Percentiles rank a stretch among this genome's conserved stretches.
phyloP scores from a whole-genome alignment of 2,888 invertebrate species.

The Sympetrum striolatum region DNA sequence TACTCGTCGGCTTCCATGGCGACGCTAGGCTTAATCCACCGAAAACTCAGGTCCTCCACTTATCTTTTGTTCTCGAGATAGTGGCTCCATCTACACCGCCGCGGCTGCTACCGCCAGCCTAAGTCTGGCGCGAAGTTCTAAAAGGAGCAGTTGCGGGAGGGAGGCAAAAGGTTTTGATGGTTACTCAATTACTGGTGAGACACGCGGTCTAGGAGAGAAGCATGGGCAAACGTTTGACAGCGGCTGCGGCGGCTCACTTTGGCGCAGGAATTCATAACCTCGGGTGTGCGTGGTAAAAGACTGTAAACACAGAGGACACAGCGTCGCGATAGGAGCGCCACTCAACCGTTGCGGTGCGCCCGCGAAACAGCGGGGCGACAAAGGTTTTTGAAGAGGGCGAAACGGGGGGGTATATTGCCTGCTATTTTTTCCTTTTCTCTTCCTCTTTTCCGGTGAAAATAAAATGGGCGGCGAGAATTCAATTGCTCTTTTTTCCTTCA shows the following conservation, averaged over 20 bases:
- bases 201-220: constrained; percentile 16
- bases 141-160: not conserved
- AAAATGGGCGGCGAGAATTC: not conserved
- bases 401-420: not conserved
- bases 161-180: constrained; percentile 36
- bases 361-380: not conserved
- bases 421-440: not conserved
- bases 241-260: constrained; percentile 6
- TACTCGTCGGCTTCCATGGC: not conserved
- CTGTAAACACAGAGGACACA: constrained; percentile 23
- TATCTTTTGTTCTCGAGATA: not conserved
- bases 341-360: not conserved
- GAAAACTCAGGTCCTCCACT: not conserved
- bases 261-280: constrained; percentile 26
- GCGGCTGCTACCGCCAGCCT: not conserved
- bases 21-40: constrained; percentile 2
- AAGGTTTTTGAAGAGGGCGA: not conserved
- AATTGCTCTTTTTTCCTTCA: not conserved
- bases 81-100: not conserved
- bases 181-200: constrained; percentile 36
- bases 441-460: not conserved
- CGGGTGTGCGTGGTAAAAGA: constrained; percentile 12
- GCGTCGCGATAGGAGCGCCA: constrained; percentile 11
- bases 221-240: constrained; percentile 30
- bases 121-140: not conserved